Percentiles rank a stretch among this genome's conserved stretches.
Conservation (phyloP, 2,113 vertebrate species). For the Brachypodius melanocephalos region DNA sequence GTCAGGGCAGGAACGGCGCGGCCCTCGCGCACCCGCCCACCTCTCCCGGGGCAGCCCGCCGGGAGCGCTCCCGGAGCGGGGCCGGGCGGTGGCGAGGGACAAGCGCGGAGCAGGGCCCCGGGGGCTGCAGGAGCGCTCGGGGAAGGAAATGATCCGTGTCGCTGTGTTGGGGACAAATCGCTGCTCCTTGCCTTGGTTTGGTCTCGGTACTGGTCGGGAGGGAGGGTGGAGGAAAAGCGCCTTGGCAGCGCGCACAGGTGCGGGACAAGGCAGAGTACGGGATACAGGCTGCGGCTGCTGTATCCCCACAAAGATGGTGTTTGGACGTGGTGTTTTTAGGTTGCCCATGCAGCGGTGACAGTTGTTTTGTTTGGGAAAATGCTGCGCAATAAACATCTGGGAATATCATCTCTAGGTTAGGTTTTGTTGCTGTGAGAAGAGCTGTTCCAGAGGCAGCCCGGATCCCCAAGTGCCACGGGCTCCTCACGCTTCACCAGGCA, state of each 20-base stretch:
- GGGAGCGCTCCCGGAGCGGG: background rate
- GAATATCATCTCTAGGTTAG: too few relatives aligned
- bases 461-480: accelerated
- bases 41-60: background rate
- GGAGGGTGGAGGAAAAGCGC: background rate
- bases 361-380: background rate
- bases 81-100: background rate
- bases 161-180: accelerated
- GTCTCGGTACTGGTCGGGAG: background rate
- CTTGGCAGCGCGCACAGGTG: background rate
- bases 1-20: background rate
- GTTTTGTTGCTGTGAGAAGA: background rate
- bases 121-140: too few relatives aligned
- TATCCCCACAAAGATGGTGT: accelerated
- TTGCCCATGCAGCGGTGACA: background rate
- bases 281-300: background rate
- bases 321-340: accelerated
- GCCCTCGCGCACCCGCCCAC: too few relatives aligned
- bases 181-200: background rate
- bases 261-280: background rate
- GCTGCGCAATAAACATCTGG: background rate
- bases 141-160: accelerated
- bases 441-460: background rate
- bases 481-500: background rate
- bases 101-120: accelerated